Base-by-base conservation (phyloP, 2,113 vertebrate genomes). In the Carassius auratus region DNA sequence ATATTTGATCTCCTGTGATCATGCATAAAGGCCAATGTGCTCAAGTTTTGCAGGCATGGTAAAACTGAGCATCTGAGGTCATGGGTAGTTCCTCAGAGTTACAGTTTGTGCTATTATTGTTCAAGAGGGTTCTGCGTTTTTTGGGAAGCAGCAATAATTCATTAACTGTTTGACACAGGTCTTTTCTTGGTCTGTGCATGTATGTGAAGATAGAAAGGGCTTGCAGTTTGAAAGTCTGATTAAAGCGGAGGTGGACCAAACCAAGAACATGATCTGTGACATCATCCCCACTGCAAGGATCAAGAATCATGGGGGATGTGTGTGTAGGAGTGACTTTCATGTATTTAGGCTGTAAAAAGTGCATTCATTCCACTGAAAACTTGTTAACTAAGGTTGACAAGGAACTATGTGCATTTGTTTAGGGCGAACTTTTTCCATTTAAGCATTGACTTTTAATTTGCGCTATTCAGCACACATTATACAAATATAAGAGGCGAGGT, bases 281-380 rank as follows among this genome's bases (percentile, higher is more conserved):
- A 68, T 90, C 84, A 90, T 88, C 45, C 45, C 85, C 87, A 73
- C 83, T 88, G 89, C 26, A 81, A 85, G 79, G 79, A 50, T 66
- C 42, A 68, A 30, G 64, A 83, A 82, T 84, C 45, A 61, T 45
- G 30, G 23, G 76, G 45, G 78, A 57, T 76, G 36, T 59, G 42
- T 75, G 74, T 26, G 75, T 80, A 86, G 69, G 23, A 68, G 82
- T 59, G 21, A 50, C 68, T 21, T 78, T 57, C 59, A 52, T 85
- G 52, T 84, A 19, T 48, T 75, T 33, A 48, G 50, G 82, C 21
- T 85, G 7, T 76, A 74, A 50, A 14, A 75, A 48, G 23, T 71
- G 38, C 7, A 69, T 78, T 73, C 14, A 83, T 36, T 64, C 68
- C 38, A 75, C 4, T 83, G 48, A 83, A 83, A 21, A 42, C 5